A percentile compares a stretch with the other conserved stretches of the same genome.
These are phyloP conservation scores for Atherinomorus stipes DNA, from an alignment of 2,113 vertebrate species.

Conservation along the genomic window DNA sequence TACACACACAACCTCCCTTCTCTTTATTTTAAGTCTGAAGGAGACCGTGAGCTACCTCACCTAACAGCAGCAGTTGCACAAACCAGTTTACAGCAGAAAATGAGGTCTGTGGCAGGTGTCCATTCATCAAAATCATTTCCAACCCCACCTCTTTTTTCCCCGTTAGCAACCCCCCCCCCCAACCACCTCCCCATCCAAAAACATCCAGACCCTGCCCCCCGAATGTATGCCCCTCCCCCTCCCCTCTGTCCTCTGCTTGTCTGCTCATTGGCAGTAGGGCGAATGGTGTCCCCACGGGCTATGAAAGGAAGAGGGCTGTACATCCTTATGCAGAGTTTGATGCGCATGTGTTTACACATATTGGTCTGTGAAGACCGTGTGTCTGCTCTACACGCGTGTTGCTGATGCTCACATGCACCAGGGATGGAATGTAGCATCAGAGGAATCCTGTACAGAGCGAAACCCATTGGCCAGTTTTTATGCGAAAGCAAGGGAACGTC, in stretches of 20 bases:
- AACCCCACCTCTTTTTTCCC: conserved; percentile 41
- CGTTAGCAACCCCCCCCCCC: background rate
- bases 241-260: conserved; percentile 49
- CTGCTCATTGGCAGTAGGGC: conserved; percentile 59
- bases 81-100: conserved; percentile 36
- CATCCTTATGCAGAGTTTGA: conserved; percentile 43
- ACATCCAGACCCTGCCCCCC: conserved; percentile 55
- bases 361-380: conserved; percentile 49
- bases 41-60: conserved; percentile 11
- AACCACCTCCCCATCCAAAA: conserved; percentile 2
- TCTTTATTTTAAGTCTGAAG: conserved; percentile 12
- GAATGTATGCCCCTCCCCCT: conserved; percentile 63
- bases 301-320: conserved; percentile 38
- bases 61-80: conserved; percentile 9
- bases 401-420: conserved; percentile 7
- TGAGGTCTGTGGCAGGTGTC: conserved; percentile 58
- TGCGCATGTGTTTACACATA: conserved; percentile 57
- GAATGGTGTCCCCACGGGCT: conserved; percentile 44
- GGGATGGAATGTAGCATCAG: conserved; percentile 47
- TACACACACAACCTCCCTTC: background rate
- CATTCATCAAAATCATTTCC: conserved; percentile 68
- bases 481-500: conserved; percentile 33
- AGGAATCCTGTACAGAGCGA: conserved; percentile 30
- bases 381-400: conserved; percentile 41
- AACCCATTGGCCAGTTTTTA: conserved; percentile 50